Conservation (phyloP, 2,113 vertebrate species). For the Chaenocephalus aceratus region DNA sequence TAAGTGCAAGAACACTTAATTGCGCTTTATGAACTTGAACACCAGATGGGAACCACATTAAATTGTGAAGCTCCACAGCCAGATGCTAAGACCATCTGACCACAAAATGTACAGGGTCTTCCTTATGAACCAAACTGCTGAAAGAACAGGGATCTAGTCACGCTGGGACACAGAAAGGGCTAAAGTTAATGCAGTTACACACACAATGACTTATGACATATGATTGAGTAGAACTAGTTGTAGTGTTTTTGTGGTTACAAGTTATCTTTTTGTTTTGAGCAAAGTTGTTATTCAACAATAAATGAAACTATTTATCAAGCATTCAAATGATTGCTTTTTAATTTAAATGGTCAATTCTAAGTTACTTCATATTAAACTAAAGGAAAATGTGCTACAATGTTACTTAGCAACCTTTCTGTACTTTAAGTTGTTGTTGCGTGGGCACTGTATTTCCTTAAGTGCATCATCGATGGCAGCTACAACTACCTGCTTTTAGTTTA, state of each 20-base stretch:
- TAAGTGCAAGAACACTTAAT: conserved; percentile 45
- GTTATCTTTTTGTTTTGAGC: background rate
- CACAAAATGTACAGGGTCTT: conserved; percentile 32
- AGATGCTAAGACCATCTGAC: conserved; percentile 63
- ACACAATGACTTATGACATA: too few relatives aligned
- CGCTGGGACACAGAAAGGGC: background rate
- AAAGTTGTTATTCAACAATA: background rate
- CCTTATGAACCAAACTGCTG: background rate
- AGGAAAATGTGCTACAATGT: background rate
- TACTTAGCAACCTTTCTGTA: background rate
- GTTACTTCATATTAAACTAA: background rate
- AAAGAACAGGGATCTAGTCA: conserved; percentile 9
- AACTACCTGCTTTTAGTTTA: background rate
- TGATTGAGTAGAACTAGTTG: background rate
- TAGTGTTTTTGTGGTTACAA: background rate
- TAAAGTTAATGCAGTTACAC: background rate
- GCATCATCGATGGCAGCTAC: background rate
- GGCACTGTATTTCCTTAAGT: conserved; percentile 4
- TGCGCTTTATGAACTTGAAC: conserved; percentile 46
- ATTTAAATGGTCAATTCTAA: background rate
- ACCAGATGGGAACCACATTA: conserved; percentile 51
- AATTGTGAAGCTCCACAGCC: conserved; percentile 18
- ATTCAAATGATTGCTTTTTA: background rate
- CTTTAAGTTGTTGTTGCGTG: background rate
- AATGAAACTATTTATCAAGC: background rate